A percentile compares a stretch with the other conserved stretches of the same genome.
Evolutionary conservation across 64 coral and sea anemone species (phyloP).

Genomic region (Cladopsammia gracilis): DNA sequence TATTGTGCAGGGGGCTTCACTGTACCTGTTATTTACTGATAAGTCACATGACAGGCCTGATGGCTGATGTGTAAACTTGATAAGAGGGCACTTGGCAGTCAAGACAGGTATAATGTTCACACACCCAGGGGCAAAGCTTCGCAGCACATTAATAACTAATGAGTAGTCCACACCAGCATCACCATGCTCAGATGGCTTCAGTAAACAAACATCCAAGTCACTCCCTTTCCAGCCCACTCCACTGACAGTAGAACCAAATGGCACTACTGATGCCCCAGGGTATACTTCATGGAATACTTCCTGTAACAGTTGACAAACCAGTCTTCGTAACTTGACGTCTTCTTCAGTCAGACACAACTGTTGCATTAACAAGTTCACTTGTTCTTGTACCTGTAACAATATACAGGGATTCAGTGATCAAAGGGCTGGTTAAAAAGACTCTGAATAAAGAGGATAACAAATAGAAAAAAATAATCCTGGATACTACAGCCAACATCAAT

Average conservation of each 20-base stretch:
- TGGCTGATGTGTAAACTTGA: constrained; percentile 85
- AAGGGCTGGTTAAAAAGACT: too few relatives aligned
- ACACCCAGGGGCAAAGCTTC: constrained; percentile 87
- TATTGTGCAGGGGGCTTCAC: background rate
- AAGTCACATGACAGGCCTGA: constrained; percentile 91
- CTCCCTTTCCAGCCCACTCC: constrained; percentile 86
- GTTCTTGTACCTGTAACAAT: constrained; percentile 61
- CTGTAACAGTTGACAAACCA: constrained; percentile 81
- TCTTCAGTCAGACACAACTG: constrained; percentile 76
- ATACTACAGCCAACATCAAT: too few relatives aligned
- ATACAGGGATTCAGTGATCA: background rate
- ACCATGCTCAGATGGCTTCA: background rate
- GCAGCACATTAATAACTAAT: constrained; percentile 74
- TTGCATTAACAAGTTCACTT: constrained; percentile 72
- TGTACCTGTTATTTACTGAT: constrained; percentile 92
- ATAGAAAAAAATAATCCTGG: too few relatives aligned
- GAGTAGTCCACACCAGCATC: constrained; percentile 45
- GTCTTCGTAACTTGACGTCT: constrained; percentile 72
- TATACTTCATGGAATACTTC: constrained; percentile 89
- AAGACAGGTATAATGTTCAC: constrained; percentile 80
- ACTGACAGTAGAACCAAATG: constrained; percentile 91
- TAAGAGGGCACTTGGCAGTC: constrained; percentile 91
- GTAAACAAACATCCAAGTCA: constrained; percentile 86
- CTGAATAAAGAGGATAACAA: too few relatives aligned
- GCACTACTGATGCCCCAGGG: constrained; percentile 49